Evolutionary conservation across 2,797 vertebrate species (phyloP).

Genomic region (Zenarchopterus dispar): DNA sequence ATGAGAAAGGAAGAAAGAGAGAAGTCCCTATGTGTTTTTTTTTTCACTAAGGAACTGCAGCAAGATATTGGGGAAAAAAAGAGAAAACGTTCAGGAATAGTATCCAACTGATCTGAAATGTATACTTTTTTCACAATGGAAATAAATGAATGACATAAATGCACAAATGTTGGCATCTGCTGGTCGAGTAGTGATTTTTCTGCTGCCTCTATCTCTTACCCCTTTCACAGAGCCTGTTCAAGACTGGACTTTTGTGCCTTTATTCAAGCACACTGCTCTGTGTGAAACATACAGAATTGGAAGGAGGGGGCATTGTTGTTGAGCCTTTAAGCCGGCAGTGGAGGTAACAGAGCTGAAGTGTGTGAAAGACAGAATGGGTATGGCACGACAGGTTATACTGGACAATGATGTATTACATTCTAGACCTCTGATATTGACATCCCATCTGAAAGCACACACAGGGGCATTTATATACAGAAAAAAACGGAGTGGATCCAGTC

Average conservation of each 20-base stretch:
- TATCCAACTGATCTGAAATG: no score
- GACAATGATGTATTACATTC: background rate
- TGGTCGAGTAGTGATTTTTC: constrained; percentile 2
- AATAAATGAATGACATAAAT: no score
- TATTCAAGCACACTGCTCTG: constrained; percentile 6
- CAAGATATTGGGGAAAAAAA: no score
- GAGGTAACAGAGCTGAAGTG: background rate
- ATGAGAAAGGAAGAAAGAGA: constrained; percentile 47
- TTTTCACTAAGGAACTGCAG: background rate
- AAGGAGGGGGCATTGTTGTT: constrained; percentile 1
- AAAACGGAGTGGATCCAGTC: no score
- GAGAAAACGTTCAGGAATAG: no score
- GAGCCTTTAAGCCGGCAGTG: constrained; percentile 9
- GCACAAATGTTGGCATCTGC: constrained; percentile 2
- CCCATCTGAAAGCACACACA: no score
- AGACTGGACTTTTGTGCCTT: background rate
- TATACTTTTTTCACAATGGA: no score
- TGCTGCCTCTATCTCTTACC: background rate
- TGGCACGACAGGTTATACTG: background rate
- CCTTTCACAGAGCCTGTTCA: background rate
- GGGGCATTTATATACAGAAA: no score
- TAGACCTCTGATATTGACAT: background rate
- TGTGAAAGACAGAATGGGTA: constrained; percentile 2
- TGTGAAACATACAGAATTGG: background rate
- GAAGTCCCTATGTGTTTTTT: no score